Conservation (phyloP, 2,797 vertebrate species). For the Potorous gilbertii region DNA sequence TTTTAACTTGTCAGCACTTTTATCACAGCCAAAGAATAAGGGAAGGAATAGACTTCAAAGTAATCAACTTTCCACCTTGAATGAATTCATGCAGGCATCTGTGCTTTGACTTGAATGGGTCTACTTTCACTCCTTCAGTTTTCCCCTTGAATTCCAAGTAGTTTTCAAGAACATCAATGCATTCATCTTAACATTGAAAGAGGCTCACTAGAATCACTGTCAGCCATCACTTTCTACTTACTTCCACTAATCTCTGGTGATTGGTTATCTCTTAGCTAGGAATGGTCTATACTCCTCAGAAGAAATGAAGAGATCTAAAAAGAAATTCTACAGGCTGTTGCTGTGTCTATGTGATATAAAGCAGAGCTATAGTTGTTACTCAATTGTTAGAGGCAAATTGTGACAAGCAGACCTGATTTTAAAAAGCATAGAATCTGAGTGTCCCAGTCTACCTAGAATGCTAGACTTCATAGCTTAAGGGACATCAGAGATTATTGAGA, state of each 20-base stretch:
- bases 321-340: neutral
- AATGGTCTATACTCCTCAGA: neutral
- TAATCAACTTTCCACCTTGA: neutral
- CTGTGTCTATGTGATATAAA: neutral
- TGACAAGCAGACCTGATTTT: neutral
- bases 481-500: neutral
- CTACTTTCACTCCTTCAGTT: neutral
- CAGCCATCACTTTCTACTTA: neutral
- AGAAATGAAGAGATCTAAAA: neutral
- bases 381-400: neutral
- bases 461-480: neutral
- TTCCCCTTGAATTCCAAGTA: neutral
- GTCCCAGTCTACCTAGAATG: neutral
- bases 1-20: neutral
- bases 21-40: neutral
- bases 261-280: neutral
- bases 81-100: neutral
- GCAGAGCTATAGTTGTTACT: accelerated
- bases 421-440: neutral
- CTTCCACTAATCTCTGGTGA: neutral
- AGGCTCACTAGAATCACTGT: neutral
- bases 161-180: neutral
- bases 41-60: neutral
- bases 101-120: neutral
- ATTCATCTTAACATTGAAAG: neutral